phyloP scores from a whole-genome alignment of 2,797 vertebrate genomes.

The Silurus aristotelis region DNA sequence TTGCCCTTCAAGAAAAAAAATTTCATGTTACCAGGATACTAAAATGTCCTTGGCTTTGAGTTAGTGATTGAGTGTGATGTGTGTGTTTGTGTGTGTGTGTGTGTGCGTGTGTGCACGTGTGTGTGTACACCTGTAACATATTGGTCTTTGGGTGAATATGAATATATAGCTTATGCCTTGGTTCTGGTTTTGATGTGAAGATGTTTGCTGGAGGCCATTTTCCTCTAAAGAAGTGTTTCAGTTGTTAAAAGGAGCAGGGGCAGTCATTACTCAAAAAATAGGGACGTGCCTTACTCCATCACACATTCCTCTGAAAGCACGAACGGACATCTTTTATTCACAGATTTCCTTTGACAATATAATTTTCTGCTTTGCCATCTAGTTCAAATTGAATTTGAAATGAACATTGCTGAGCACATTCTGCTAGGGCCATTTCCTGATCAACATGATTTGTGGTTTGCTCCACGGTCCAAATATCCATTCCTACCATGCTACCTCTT shows the following conservation, averaged over 20 bases:
- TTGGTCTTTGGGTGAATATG: conserved; percentile 34
- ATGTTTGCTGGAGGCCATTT: conserved; percentile 39
- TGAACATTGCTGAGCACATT: conserved; percentile 39
- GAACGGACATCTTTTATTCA: conserved; percentile 38
- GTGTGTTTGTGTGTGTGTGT: neutral
- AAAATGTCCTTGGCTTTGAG: conserved; percentile 27
- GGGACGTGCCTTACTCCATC: conserved; percentile 6
- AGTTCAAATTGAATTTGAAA: conserved; percentile 49
- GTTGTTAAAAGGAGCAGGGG: conserved; percentile 19
- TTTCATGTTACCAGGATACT: conserved; percentile 25
- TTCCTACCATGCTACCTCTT: neutral
- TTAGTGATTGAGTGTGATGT: conserved; percentile 37
- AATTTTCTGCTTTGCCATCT: conserved; percentile 41
- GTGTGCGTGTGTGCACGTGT: neutral
- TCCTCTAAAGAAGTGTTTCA: conserved; percentile 1
- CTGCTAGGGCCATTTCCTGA: conserved; percentile 43
- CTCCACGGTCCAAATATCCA: conserved; percentile 6
- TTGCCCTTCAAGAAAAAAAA: conserved; percentile 47
- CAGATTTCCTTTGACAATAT: conserved; percentile 40
- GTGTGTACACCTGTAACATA: conserved; percentile 25
- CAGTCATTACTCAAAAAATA: conserved; percentile 1
- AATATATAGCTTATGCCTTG: conserved; percentile 39
- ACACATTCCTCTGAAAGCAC: conserved; percentile 33
- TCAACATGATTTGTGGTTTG: conserved; percentile 37
- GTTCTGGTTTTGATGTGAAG: conserved; percentile 21